phyloP scores from a whole-genome alignment of 1,140 invertebrate genomes.

The Adelges cooleyi region DNA sequence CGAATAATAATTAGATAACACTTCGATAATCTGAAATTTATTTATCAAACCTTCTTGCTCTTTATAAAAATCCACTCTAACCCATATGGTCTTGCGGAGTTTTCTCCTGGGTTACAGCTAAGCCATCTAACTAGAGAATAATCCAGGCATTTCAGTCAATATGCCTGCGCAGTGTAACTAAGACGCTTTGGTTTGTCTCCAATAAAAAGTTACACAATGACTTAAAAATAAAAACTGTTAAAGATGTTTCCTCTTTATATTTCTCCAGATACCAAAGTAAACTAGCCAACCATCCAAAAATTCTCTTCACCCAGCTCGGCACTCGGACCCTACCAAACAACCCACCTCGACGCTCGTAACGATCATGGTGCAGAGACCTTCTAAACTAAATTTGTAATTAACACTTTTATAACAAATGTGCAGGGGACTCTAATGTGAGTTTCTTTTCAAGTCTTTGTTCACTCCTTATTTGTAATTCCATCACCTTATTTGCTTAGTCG shows the following conservation, averaged over 20 bases:
- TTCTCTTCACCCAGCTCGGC: neutral
- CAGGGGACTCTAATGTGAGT: too few species aligned
- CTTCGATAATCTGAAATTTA: too few species aligned
- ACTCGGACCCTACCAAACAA: neutral
- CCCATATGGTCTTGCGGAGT: neutral
- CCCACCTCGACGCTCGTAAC: neutral
- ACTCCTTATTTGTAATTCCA: too few species aligned
- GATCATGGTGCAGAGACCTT: neutral
- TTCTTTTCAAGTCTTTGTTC: too few species aligned
- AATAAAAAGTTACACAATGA: neutral
- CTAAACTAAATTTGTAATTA: too few species aligned
- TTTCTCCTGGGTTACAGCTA: neutral
- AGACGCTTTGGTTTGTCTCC: neutral
- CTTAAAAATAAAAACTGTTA: neutral
- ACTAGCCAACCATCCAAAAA: neutral
- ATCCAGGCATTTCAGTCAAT: neutral
- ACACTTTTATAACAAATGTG: too few species aligned
- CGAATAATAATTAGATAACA: too few species aligned
- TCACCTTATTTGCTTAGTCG: too few species aligned
- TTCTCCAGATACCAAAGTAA: neutral
- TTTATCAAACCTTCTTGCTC: too few species aligned
- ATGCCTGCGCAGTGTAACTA: neutral
- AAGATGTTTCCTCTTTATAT: neutral
- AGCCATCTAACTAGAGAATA: neutral
- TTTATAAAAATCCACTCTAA: neutral